Base-by-base conservation (phyloP, 2,113 vertebrate genomes). In the Ameiurus melas region DNA sequence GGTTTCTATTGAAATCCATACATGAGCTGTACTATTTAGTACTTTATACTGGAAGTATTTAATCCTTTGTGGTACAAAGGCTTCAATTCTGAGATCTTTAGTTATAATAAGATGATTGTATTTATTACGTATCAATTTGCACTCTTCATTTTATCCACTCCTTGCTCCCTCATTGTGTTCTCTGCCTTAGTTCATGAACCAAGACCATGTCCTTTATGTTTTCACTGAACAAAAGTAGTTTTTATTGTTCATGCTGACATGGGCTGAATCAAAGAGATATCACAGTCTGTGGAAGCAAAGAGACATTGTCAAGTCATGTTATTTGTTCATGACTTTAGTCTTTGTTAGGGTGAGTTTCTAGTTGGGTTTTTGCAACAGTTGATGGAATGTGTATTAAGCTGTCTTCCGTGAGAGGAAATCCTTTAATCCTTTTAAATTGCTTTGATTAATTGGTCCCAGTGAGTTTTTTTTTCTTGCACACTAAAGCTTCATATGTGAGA, bases 391-490 rank as follows among this genome's bases (percentile, higher is more conserved):
- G 17, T 68, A 51, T 84, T 84, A 36, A 51, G 66, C 73, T 62
- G 85, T 36, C 64, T n/a, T 57, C 78, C 43, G 33, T 58, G 51
- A 58, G 25, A 36, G 19, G 14, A 87, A 70, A 58, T 81, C 30
- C 78, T 73, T 82, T 81, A 87, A 87, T 87, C 86, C 78, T 86
- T 80, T 68, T 86, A 62, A 27, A 81, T 57, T 81, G 80, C 62
- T 83, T 83, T 14, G 33, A 30, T 79, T 60, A 78, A 79, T 79
- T 79, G 58, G 77, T 86, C 80, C 25, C 58, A 86, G 27, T 85
- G n/a, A 0, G 27, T 25, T 43, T 64, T 51, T 36, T 36, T 2
- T 25, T 16, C 2, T 0, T 20, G 1, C 13, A 7, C 7, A 9
- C 53, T 51, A 60, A 86, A 53, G 73, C 43, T 68, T 53, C 75